Conservation (phyloP, 1,140 invertebrate species). For the Drosophila pandora region DNA sequence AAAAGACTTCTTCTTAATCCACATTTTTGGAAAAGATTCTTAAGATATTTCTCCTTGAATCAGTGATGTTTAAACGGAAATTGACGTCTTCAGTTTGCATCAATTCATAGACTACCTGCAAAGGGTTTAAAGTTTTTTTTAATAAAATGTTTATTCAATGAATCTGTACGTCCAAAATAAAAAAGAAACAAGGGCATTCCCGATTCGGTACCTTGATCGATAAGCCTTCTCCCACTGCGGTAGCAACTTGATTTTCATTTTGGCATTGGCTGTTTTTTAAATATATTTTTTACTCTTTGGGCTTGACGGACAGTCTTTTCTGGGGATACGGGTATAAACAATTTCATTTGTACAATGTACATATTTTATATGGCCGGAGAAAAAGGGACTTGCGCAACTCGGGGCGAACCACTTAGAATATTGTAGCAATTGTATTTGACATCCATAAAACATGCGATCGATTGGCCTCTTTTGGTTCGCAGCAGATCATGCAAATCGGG, state of each 20-base stretch:
- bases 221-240: constrained; percentile 4
- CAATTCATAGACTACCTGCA: constrained; percentile 13
- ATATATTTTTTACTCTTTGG: constrained; percentile 39
- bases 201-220: constrained; percentile 21
- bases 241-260: constrained; percentile 51
- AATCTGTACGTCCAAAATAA: constrained; percentile 1
- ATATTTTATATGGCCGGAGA: constrained; percentile 18
- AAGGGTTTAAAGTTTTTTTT: constrained; percentile 9
- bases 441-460: constrained; percentile 81
- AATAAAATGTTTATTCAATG: constrained; percentile 9
- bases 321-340: constrained; percentile 5
- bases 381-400: constrained; percentile 63
- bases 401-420: constrained; percentile 64
- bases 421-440: constrained; percentile 77
- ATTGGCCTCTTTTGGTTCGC: constrained; percentile 74
- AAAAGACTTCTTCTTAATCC: too few species aligned
- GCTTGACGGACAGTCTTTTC: constrained; percentile 23
- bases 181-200: constrained; percentile 35
- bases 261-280: constrained; percentile 52
- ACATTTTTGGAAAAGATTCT: too few species aligned
- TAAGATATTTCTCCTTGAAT: background rate
- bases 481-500: constrained; percentile 74
- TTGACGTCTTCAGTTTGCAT: background rate
- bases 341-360: constrained; percentile 26
- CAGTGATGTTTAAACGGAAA: background rate